Percentiles rank a stretch among this genome's conserved stretches.
These are phyloP conservation scores for Halcyon malimbica DNA, from an alignment of 2,113 vertebrate species.

Conservation along the genomic window DNA sequence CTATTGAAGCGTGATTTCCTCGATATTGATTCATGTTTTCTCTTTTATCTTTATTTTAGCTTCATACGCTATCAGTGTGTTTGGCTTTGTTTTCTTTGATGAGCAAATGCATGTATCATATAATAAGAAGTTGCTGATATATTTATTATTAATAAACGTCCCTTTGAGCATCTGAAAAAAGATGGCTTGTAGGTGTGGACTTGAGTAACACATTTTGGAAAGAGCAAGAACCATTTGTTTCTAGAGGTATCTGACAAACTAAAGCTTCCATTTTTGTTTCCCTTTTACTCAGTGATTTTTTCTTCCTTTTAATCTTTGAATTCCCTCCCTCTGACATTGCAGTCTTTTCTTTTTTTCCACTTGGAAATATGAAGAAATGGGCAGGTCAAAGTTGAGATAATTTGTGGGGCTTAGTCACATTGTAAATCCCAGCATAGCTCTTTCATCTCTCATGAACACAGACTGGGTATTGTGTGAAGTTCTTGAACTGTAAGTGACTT, in stretches of 20 bases:
- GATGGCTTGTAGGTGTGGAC: background rate
- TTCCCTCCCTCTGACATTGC: background rate
- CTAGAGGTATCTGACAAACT: background rate
- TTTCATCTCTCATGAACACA: slow-evolving; percentile 61
- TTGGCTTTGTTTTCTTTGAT: background rate
- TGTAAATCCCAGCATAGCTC: slow-evolving; percentile 30
- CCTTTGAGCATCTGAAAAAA: background rate
- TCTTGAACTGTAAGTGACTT: slow-evolving; percentile 69
- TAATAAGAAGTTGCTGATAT: background rate
- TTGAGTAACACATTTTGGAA: background rate
- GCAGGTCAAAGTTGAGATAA: slow-evolving; percentile 62
- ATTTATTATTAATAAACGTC: background rate
- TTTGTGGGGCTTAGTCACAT: slow-evolving; percentile 43
- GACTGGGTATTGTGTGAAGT: slow-evolving; percentile 50
- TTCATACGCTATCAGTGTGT: background rate
- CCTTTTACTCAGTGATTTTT: slow-evolving; percentile 23
- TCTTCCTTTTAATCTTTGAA: slow-evolving; percentile 31
- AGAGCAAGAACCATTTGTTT: background rate
- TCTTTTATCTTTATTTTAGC: background rate
- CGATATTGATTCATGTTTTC: background rate
- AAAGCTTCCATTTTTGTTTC: slow-evolving; percentile 12
- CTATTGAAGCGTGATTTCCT: background rate
- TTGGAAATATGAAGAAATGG: slow-evolving; percentile 59
- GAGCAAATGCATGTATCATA: background rate
- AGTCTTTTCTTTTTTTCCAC: slow-evolving; percentile 30